A percentile compares a stretch with the other conserved stretches of the same genome.
Evolutionary conservation across 2,797 vertebrate species (phyloP).

Genomic region (Tokudaia muenninki): DNA sequence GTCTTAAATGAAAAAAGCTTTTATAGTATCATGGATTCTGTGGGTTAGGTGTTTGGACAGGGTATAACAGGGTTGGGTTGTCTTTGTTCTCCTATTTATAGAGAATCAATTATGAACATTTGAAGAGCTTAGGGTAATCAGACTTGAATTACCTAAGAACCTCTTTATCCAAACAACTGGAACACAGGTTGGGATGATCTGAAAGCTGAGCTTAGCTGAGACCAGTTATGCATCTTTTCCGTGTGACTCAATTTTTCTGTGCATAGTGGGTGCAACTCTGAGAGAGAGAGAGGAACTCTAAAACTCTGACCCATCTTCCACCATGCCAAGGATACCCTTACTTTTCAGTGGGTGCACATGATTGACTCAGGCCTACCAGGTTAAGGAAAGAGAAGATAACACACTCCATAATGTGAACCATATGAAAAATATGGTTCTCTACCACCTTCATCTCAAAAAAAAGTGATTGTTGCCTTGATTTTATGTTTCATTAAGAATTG

Average conservation of each 20-base stretch:
- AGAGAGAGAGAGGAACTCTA: neutral
- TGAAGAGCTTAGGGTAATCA: neutral
- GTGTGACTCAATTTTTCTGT: neutral
- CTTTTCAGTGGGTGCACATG: neutral
- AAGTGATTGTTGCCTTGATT: neutral
- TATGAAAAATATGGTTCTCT: neutral
- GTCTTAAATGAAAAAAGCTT: neutral
- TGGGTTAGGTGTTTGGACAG: neutral
- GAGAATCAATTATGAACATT: neutral
- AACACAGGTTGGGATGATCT: neutral
- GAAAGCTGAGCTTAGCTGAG: neutral
- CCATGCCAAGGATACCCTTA: neutral
- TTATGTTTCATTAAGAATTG: neutral
- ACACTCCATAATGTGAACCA: no score
- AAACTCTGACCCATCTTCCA: neutral
- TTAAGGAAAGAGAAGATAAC: neutral
- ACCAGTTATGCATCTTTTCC: neutral
- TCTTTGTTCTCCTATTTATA: neutral
- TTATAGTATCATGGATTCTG: neutral
- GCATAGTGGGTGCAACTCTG: neutral
- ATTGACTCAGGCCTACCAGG: neutral
- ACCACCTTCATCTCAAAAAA: neutral
- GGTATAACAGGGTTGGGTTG: neutral
- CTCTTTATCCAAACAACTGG: neutral
- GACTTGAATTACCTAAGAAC: neutral